These are phyloP conservation scores for Sialis lutaria DNA, from an alignment of 2,888 invertebrate genomes.

Conservation along the genomic window DNA sequence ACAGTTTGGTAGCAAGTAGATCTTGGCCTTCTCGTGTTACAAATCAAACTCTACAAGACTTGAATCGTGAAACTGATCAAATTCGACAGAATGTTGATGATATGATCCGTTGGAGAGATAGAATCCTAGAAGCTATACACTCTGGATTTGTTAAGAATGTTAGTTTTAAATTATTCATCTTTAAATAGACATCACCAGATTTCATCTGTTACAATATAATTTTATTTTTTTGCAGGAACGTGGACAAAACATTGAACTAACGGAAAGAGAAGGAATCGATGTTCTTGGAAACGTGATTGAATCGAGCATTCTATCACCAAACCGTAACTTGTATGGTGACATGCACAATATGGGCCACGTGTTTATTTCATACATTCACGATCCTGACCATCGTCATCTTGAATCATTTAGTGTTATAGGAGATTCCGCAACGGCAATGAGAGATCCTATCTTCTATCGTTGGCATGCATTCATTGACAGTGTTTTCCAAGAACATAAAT, in stretches of 20 bases:
- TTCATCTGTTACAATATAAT: too few relatives aligned
- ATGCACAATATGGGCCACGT: constrained; percentile 72
- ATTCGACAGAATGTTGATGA: constrained; percentile 48
- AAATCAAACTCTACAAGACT: constrained; percentile 33
- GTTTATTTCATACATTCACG: constrained; percentile 58
- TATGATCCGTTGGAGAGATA: constrained; percentile 57
- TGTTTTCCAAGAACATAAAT: constrained; percentile 58
- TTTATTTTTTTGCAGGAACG: constrained; percentile 26
- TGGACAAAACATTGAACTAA: constrained; percentile 35
- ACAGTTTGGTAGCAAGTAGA: constrained; percentile 57
- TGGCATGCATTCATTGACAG: constrained; percentile 71
- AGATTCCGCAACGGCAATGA: constrained; percentile 69
- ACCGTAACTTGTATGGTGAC: constrained; percentile 56
- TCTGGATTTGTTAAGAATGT: constrained; percentile 40
- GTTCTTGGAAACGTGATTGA: constrained; percentile 66
- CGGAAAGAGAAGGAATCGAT: constrained; percentile 46
- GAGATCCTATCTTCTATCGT: constrained; percentile 73
- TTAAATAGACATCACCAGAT: too few relatives aligned
- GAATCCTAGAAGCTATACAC: constrained; percentile 54
- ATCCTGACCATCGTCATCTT: constrained; percentile 60
- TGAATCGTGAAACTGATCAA: constrained; percentile 50
- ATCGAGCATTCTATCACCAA: constrained; percentile 48
- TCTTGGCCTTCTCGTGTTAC: constrained; percentile 56
- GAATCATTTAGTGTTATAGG: constrained; percentile 72
- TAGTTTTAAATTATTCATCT: constrained; percentile 14